Evolutionary conservation across 2,888 invertebrate genomes (phyloP), one percentile per base, ranked within the genome.

Genomic region (Galeruca laticollis): DNA sequence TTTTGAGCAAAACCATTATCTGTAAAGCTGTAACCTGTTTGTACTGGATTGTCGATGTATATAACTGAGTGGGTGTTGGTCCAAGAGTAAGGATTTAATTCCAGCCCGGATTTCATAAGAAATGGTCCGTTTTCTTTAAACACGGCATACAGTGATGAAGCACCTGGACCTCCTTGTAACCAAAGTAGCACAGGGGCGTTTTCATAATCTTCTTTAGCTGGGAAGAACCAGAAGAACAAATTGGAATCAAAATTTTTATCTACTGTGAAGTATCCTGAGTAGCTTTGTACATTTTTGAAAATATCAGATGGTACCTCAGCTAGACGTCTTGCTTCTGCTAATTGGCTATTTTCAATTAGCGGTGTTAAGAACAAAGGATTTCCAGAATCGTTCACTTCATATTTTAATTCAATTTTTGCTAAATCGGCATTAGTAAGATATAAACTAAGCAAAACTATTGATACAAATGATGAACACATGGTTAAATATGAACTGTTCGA

Each of bases 21-120:
- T 0, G 96, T 95, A 80, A 94, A 96, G 84, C 96, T 96, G 82
- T 92, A 97, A 0, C 97, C 97, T 1, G 95, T 93, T 1, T 96
- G 95, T 1, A 94, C 96, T 0, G 97, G 97, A 83, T 95, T 96
- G 82, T 97, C 97, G 66, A 97, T 92, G 82, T 94, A 97, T 59
- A 97, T 88, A 49, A 97, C 83, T 79, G 73, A 74, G 49, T 76
- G 73, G 11, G 64, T 60, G 18, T 66, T 72, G 15, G 72, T 61
- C 77, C 77, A 77, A 13, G 73, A 65, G 76, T 91, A 91, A 77
- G 92, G 89, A 49, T 94, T 88, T 69, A 88, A 84, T 83, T 77
- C 84, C 71, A 84, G 71, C 60, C 79, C 82, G 1, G 35, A 15
- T 15, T 84, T 79, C 70, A 69, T 20, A 4, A 35, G 3, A 47